These are phyloP conservation scores for Lordiphosa clarofinis DNA, from an alignment of 1,140 invertebrate genomes.

Conservation along the genomic window DNA sequence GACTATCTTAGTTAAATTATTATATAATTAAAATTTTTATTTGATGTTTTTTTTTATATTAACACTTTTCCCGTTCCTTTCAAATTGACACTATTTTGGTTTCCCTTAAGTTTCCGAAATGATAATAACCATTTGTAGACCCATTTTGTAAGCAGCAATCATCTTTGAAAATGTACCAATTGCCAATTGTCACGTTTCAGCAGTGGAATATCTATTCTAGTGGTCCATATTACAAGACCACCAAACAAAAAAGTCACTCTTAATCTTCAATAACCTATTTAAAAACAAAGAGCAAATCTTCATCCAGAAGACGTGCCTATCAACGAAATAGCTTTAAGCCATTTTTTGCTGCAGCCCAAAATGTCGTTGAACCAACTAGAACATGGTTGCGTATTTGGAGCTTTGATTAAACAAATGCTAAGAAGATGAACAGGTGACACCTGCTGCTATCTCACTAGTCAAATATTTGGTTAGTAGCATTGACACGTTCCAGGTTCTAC, in stretches of 20 bases:
- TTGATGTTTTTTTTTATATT: too few relatives aligned
- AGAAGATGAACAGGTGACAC: too few relatives aligned
- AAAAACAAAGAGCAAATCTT: slow-evolving; percentile 17
- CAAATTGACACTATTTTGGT: too few relatives aligned
- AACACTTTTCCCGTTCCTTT: too few relatives aligned
- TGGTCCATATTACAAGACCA: slow-evolving; percentile 1
- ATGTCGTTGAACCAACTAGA: slow-evolving; percentile 27
- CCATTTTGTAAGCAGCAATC: slow-evolving; percentile 15
- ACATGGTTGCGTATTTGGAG: slow-evolving; percentile 6
- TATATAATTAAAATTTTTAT: too few relatives aligned
- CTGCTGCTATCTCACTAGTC: too few relatives aligned
- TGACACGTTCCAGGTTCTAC: neutral
- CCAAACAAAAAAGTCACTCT: neutral
- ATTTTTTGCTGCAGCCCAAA: slow-evolving; percentile 1
- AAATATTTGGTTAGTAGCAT: too few relatives aligned
- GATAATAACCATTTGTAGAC: neutral
- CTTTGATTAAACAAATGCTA: neutral
- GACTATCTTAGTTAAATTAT: too few relatives aligned
- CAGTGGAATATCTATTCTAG: neutral
- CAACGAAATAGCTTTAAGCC: neutral
- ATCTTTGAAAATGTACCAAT: neutral
- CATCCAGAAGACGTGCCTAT: slow-evolving; percentile 23
- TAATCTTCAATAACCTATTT: slow-evolving; percentile 12
- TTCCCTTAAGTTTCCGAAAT: too few relatives aligned
- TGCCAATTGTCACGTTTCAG: slow-evolving; percentile 17